A percentile compares a stretch with the other conserved stretches of the same genome.
These are phyloP conservation scores for Arge pagana DNA, from an alignment of 2,888 invertebrate genomes.

Conservation along the genomic window DNA sequence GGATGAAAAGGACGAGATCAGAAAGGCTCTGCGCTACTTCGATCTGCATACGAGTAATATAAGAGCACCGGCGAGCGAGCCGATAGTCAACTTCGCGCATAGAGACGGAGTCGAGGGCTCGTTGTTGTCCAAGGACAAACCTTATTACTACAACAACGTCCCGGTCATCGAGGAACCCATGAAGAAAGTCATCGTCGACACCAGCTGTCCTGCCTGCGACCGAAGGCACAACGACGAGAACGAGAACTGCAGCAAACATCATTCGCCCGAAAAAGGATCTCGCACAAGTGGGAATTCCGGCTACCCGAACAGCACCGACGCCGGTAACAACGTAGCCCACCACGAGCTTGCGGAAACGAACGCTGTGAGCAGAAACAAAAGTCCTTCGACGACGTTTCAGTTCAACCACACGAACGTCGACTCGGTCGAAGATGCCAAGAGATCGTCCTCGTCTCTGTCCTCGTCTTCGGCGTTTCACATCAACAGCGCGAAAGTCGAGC, in stretches of 20 bases:
- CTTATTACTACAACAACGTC: conserved; percentile 39
- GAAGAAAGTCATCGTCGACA: conserved; percentile 40
- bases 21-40: conserved; percentile 46
- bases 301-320: not conserved
- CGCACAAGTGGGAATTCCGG: too few relatives aligned
- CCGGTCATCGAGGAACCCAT: conserved; percentile 47
- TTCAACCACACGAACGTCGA: conserved; percentile 6
- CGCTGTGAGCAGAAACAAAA: not conserved
- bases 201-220: conserved; percentile 47
- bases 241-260: conserved; percentile 12
- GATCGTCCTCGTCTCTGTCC: not conserved
- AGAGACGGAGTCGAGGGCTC: too few relatives aligned
- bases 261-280: not conserved
- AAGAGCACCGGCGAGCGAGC: conserved; percentile 27
- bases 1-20: conserved; percentile 42
- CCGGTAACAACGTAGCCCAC: not conserved
- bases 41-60: conserved; percentile 34
- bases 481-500: conserved; percentile 10
- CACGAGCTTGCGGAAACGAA: conserved; percentile 7
- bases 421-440: not conserved
- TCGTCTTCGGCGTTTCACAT: conserved; percentile 9
- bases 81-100: conserved; percentile 33
- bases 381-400: not conserved
- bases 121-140: conserved; percentile 23
- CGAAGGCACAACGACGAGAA: conserved; percentile 32